These are phyloP conservation scores for Oryzias celebensis DNA, from an alignment of 2,113 vertebrate species.

Conservation along the genomic window DNA sequence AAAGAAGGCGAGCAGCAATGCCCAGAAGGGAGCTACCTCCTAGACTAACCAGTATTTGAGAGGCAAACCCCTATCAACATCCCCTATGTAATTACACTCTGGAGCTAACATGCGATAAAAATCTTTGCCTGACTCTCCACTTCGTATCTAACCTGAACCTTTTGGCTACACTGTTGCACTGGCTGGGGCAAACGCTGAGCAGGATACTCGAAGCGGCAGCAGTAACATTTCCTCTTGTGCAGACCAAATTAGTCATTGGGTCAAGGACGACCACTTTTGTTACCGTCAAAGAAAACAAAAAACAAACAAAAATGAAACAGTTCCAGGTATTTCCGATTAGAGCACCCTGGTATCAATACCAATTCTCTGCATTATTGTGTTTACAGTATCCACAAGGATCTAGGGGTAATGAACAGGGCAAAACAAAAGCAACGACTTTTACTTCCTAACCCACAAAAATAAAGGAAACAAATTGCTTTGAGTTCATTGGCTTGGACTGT, in stretches of 20 bases:
- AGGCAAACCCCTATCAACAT: slow-evolving; percentile 38
- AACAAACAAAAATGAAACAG: slow-evolving; percentile 13
- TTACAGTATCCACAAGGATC: slow-evolving; percentile 59
- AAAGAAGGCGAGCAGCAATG: slow-evolving; percentile 12
- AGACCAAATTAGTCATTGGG: slow-evolving; percentile 12
- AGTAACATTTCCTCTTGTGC: slow-evolving; percentile 34
- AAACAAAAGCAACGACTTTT: slow-evolving; percentile 39
- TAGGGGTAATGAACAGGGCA: slow-evolving; percentile 26
- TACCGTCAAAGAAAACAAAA: not conserved
- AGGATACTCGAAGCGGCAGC: slow-evolving; percentile 16
- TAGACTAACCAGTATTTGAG: slow-evolving; percentile 13
- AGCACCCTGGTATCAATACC: slow-evolving; percentile 39
- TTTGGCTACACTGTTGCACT: slow-evolving; percentile 15
- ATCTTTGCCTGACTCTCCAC: slow-evolving; percentile 17
- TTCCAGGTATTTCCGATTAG: slow-evolving; percentile 42
- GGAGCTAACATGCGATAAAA: slow-evolving; percentile 30
- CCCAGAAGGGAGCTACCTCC: slow-evolving; percentile 3
- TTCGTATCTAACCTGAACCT: slow-evolving; percentile 29
- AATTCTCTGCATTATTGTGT: slow-evolving; percentile 42
- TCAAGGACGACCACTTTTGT: slow-evolving; percentile 14
- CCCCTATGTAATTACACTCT: slow-evolving; percentile 52
- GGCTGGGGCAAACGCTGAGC: slow-evolving; percentile 7
- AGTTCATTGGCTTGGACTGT: slow-evolving; percentile 12
- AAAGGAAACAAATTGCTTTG: slow-evolving; percentile 32
- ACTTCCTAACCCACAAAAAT: slow-evolving; percentile 37